phyloP scores from a whole-genome alignment of 1,140 invertebrate genomes.

The Eriocheir sinensis region DNA sequence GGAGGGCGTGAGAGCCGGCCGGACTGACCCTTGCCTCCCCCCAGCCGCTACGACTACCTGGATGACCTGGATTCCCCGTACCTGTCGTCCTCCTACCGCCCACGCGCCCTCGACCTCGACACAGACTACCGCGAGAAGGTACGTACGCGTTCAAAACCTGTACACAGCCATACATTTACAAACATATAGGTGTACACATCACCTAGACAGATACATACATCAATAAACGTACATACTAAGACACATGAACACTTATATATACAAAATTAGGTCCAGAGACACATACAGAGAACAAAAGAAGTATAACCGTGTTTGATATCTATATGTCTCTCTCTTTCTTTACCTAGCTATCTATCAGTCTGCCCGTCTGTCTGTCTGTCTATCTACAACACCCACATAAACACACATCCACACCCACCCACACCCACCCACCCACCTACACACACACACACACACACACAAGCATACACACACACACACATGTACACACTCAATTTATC shows the following conservation, averaged over 20 bases:
- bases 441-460: too few relatives aligned
- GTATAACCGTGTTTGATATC: too few relatives aligned
- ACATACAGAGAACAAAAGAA: neutral
- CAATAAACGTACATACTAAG: conserved; percentile 4
- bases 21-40: neutral
- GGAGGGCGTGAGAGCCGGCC: neutral
- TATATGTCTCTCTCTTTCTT: too few relatives aligned
- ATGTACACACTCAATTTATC: neutral
- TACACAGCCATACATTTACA: neutral
- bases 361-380: too few relatives aligned
- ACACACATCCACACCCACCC: neutral
- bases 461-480: conserved; percentile 32
- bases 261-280: neutral
- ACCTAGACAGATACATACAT: conserved; percentile 20
- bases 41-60: conserved; percentile 71
- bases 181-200: neutral
- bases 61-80: conserved; percentile 50
- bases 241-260: neutral
- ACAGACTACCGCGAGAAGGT: conserved; percentile 60
- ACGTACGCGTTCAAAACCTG: neutral
- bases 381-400: too few relatives aligned
- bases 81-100: conserved; percentile 41
- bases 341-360: too few relatives aligned
- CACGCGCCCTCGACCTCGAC: conserved; percentile 42
- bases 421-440: neutral